Evolutionary conservation across 2,113 vertebrate genomes (phyloP).

Genomic region (Chlamydotis undulata): DNA sequence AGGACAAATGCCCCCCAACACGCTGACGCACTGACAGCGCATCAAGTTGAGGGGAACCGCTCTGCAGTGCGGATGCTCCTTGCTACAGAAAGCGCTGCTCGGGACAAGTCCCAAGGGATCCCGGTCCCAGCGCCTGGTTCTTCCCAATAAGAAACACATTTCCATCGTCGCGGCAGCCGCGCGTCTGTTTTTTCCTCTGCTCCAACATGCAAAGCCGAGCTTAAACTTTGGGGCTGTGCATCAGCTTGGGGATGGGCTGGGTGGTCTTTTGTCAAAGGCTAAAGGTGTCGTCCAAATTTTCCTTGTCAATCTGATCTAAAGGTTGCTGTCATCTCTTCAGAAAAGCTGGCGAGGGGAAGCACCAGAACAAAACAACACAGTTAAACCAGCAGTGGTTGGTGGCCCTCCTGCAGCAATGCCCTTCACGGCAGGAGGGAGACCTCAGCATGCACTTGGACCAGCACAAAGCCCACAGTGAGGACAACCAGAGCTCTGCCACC

Average conservation of each 20-base stretch:
- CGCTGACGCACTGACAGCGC: not conserved
- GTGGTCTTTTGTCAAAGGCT: not conserved
- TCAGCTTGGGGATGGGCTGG: not conserved
- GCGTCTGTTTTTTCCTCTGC: not conserved
- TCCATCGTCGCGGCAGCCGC: not conserved
- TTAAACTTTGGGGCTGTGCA: not conserved
- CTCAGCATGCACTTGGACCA: not conserved
- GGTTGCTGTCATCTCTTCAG: not conserved
- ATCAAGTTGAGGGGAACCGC: not conserved
- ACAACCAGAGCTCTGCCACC: not conserved
- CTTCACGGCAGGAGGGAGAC: not conserved
- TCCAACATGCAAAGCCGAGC: not conserved
- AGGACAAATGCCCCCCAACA: not conserved
- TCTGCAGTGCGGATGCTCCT: not conserved
- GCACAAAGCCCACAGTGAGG: rapidly evolving
- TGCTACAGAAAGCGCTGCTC: not conserved
- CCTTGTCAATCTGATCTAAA: not conserved
- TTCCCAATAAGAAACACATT: not conserved
- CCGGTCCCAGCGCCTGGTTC: not conserved
- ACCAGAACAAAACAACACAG: not conserved
- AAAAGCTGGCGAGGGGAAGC: not conserved
- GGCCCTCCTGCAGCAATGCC: not conserved
- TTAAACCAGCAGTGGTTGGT: not conserved
- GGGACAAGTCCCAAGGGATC: not conserved
- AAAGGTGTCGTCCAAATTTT: not conserved